Evolutionary conservation across 2,113 vertebrate genomes (phyloP).

Genomic region (Microcebus murinus): DNA sequence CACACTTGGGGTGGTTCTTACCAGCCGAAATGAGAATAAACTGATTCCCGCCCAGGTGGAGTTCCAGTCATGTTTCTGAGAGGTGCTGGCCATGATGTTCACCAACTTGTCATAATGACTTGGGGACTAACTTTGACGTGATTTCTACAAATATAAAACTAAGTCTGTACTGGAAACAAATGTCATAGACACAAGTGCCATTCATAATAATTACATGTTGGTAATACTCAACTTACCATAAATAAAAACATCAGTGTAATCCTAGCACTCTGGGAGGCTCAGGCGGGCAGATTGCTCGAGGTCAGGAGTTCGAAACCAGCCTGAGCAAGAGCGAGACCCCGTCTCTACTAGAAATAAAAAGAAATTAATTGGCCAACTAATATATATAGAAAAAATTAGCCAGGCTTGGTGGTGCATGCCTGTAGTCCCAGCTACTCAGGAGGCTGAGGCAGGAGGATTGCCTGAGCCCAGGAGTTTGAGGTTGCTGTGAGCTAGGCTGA

Average conservation of each 20-base stretch:
- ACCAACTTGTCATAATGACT: neutral
- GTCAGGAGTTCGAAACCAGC: too few species aligned
- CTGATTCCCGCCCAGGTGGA: neutral
- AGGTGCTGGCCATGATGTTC: neutral
- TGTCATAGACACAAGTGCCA: neutral
- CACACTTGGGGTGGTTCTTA: neutral
- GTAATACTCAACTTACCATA: neutral
- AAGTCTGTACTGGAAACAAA: neutral
- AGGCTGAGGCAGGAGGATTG: too few species aligned
- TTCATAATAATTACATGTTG: neutral
- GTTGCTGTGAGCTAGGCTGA: too few species aligned
- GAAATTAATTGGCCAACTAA: too few species aligned
- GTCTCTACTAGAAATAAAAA: too few species aligned
- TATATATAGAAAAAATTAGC: too few species aligned
- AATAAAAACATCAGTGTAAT: neutral
- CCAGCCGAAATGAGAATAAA: neutral
- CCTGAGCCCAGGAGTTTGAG: too few species aligned
- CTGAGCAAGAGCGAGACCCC: too few species aligned
- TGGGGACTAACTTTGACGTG: neutral
- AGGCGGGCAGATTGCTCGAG: too few species aligned
- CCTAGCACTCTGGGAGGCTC: too few species aligned
- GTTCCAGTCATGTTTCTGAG: neutral
- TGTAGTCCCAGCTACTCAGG: too few species aligned
- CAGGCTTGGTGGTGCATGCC: too few species aligned
- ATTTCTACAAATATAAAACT: constrained; percentile 11